These are phyloP conservation scores for Muscicapa striata DNA, from an alignment of 2,797 vertebrate genomes.

Conservation along the genomic window DNA sequence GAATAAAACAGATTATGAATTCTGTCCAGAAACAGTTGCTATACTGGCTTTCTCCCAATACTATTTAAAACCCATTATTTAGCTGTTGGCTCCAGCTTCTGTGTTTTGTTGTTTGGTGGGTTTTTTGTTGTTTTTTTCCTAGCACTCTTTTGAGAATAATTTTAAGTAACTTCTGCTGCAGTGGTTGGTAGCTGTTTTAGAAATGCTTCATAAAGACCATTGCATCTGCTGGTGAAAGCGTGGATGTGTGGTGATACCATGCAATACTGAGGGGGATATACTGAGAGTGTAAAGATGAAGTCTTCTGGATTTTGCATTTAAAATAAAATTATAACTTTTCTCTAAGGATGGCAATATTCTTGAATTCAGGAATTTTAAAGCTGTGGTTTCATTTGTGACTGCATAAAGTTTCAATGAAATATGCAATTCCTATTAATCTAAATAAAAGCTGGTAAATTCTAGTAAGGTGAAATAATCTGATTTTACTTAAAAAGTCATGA, in stretches of 20 bases:
- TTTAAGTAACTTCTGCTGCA: slow-evolving; percentile 8
- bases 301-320: neutral
- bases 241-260: neutral
- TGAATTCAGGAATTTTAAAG: neutral
- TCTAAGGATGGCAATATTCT: neutral
- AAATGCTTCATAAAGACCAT: neutral
- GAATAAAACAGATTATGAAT: slow-evolving; percentile 34
- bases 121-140: neutral
- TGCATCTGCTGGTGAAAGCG: neutral
- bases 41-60: slow-evolving; percentile 4
- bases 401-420: neutral
- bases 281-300: neutral
- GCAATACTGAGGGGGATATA: neutral
- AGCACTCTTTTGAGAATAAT: neutral
- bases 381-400: neutral
- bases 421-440: neutral
- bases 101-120: neutral
- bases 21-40: slow-evolving; percentile 3
- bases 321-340: neutral
- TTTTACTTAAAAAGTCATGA: neutral
- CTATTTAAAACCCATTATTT: slow-evolving; percentile 38
- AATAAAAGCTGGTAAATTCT: neutral
- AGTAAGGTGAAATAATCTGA: neutral
- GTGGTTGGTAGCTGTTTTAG: neutral
- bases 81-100: slow-evolving; percentile 24